phyloP scores from a whole-genome alignment of 2,113 vertebrate species.

The Erythrocebus patas region DNA sequence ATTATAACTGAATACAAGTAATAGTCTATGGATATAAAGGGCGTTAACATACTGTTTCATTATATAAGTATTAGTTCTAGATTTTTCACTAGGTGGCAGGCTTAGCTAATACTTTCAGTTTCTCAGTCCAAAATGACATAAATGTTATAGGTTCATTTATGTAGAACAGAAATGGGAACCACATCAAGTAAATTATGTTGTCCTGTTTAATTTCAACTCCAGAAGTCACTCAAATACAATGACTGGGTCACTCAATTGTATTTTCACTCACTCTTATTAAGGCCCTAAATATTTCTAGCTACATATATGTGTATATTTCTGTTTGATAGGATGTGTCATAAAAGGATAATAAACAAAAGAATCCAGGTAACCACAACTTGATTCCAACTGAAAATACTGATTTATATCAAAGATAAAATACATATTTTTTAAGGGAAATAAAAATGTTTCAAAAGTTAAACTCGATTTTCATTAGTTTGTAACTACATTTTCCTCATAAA shows the following conservation, averaged over 20 bases:
- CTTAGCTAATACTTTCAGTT: not conserved
- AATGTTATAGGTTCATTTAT: not conserved
- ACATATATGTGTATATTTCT: not conserved
- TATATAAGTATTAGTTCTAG: not conserved
- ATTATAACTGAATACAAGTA: not conserved
- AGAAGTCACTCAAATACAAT: not conserved
- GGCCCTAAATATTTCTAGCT: not conserved
- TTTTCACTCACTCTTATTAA: not conserved
- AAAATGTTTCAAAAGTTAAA: not conserved
- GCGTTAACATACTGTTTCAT: not conserved
- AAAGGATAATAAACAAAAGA: not conserved
- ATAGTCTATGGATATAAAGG: not conserved
- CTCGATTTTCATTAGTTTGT: not conserved
- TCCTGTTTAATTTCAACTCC: not conserved
- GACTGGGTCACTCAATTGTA: not conserved
- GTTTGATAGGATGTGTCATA: not conserved
- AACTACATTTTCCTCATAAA: not conserved
- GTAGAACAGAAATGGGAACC: not conserved
- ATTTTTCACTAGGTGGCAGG: constrained; percentile 58
- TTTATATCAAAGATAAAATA: not conserved
- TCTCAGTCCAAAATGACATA: not conserved
- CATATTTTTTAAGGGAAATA: not conserved
- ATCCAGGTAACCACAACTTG: not conserved
- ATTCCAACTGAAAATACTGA: not conserved
- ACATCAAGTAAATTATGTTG: not conserved